Conservation (phyloP, 2,888 invertebrate species). For the Drosophila falleni region DNA sequence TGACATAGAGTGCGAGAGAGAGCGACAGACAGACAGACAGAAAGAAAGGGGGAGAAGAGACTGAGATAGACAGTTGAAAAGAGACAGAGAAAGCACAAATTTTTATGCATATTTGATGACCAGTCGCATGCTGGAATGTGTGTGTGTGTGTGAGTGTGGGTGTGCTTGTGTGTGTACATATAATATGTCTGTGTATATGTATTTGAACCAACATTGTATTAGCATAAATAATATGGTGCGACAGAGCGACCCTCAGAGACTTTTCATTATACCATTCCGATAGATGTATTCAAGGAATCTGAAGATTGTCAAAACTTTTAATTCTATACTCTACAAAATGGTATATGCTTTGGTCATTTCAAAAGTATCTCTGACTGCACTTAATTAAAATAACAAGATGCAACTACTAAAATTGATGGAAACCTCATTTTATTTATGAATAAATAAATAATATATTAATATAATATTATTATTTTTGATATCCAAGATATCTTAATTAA, state of each 20-base stretch:
- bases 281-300: slow-evolving; percentile 18
- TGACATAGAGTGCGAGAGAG: not conserved
- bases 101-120: slow-evolving; percentile 57
- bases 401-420: no score
- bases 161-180: slow-evolving; percentile 7
- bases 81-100: slow-evolving; percentile 6
- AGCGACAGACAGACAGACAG: not conserved
- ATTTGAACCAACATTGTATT: slow-evolving; percentile 15
- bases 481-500: no score
- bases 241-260: slow-evolving; percentile 8
- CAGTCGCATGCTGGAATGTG: slow-evolving; percentile 1
- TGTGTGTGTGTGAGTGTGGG: slow-evolving; percentile 6
- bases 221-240: slow-evolving; percentile 30
- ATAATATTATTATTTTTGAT: no score
- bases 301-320: slow-evolving; percentile 6
- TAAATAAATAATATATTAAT: no score
- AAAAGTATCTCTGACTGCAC: no score
- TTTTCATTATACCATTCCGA: slow-evolving; percentile 25
- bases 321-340: not conserved
- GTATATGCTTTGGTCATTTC: no score
- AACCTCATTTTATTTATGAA: no score
- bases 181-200: not conserved
- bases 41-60: not conserved
- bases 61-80: not conserved
- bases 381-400: no score